A percentile compares a stretch with the other conserved stretches of the same genome.
These are phyloP conservation scores for Mesorhabditis spiculigera DNA, from an alignment of 2,888 invertebrate genomes.

Conservation along the genomic window DNA sequence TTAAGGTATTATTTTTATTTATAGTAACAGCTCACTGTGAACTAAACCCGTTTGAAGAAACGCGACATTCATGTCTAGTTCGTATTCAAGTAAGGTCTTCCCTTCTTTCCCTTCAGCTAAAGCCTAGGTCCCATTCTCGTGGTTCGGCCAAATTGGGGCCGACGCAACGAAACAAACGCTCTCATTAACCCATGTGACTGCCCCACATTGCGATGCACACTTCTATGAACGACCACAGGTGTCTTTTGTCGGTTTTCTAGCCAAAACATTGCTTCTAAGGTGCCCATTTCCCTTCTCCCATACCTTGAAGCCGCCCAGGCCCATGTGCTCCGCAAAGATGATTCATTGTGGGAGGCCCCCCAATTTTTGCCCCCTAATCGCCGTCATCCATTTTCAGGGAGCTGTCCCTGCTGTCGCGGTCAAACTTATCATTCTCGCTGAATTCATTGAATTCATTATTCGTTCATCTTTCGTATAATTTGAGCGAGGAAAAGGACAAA, in stretches of 20 bases:
- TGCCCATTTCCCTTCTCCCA: constrained; percentile 14
- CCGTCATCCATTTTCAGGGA: constrained; percentile 23
- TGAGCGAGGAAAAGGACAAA: constrained; percentile 12
- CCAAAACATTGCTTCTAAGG: neutral
- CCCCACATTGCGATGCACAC: constrained; percentile 33
- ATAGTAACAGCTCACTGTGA: constrained; percentile 23
- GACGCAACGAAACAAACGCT: constrained; percentile 18
- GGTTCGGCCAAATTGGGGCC: constrained; percentile 37
- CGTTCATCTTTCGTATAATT: constrained; percentile 29
- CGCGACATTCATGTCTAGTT: constrained; percentile 40
- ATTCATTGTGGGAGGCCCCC: constrained; percentile 15
- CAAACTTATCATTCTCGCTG: constrained; percentile 38
- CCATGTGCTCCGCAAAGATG: constrained; percentile 17
- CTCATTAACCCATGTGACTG: constrained; percentile 32
- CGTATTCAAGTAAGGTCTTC: constrained; percentile 26
- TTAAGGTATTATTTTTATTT: neutral
- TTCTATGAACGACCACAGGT: constrained; percentile 37
- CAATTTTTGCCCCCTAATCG: neutral
- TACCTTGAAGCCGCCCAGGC: constrained; percentile 24
- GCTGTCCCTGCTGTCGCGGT: constrained; percentile 33
- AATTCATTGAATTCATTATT: constrained; percentile 43
- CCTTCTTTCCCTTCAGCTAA: neutral
- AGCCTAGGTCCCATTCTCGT: constrained; percentile 42
- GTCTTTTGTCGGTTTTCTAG: neutral
- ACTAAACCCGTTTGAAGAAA: constrained; percentile 27